Evolutionary conservation across 2,797 vertebrate genomes (phyloP).

Genomic region (Borostomias antarcticus): DNA sequence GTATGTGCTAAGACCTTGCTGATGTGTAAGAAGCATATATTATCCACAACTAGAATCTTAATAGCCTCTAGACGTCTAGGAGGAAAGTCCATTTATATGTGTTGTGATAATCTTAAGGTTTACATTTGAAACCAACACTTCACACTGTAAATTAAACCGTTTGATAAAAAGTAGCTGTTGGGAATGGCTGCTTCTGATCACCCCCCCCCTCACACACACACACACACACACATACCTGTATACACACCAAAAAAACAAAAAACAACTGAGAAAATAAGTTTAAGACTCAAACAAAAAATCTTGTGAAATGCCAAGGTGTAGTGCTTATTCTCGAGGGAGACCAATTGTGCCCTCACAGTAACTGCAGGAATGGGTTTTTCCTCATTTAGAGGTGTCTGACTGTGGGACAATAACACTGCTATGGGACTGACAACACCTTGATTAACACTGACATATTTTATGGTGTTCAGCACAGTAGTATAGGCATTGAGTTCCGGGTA

Average conservation of each 20-base stretch:
- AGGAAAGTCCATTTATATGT: slow-evolving; percentile 47
- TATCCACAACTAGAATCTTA: slow-evolving; percentile 56
- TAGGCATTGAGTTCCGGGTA: slow-evolving; percentile 28
- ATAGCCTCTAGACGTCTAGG: slow-evolving; percentile 56
- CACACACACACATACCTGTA: background rate
- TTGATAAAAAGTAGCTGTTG: slow-evolving; percentile 56
- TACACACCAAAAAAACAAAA: slow-evolving; percentile 2
- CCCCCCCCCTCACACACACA: slow-evolving; percentile 19
- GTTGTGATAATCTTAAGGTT: slow-evolving; percentile 57
- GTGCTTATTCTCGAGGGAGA: no score
- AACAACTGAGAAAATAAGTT: background rate
- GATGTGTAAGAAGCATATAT: slow-evolving; percentile 55
- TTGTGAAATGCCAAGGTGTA: no score
- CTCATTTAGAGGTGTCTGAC: slow-evolving; percentile 49
- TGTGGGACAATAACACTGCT: slow-evolving; percentile 20
- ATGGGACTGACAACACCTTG: background rate
- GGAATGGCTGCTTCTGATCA: slow-evolving; percentile 25
- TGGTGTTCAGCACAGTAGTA: slow-evolving; percentile 38
- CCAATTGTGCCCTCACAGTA: no score
- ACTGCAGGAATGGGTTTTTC: background rate
- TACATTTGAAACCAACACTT: slow-evolving; percentile 48
- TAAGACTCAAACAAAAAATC: background rate
- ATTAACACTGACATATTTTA: slow-evolving; percentile 49
- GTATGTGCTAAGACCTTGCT: slow-evolving; percentile 19
- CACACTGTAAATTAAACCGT: slow-evolving; percentile 48